A percentile compares a stretch with the other conserved stretches of the same genome.
Evolutionary conservation across 2,113 vertebrate genomes (phyloP).

Genomic region (Gymnocephalus cernua): DNA sequence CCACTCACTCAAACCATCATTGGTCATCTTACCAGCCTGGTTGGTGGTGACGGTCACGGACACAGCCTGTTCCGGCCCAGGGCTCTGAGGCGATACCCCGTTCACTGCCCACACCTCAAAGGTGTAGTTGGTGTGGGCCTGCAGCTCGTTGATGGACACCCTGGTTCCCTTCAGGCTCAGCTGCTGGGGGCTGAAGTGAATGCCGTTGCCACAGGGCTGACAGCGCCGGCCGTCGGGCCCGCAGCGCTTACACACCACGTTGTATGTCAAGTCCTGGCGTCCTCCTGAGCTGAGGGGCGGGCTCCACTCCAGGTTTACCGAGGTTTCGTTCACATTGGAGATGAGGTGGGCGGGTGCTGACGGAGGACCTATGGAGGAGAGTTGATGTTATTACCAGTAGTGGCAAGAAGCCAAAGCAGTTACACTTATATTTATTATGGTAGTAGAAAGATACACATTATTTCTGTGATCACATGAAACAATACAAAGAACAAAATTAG

Average conservation of each 20-base stretch:
- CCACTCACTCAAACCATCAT: background rate
- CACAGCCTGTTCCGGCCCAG: slow-evolving; percentile 92
- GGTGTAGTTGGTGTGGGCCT: slow-evolving; percentile 98
- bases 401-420: background rate
- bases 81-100: slow-evolving; percentile 94
- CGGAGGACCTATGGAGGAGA: slow-evolving; percentile 87
- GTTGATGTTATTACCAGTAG: background rate
- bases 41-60: slow-evolving; percentile 98
- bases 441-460: background rate
- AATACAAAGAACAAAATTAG: background rate
- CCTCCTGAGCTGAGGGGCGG: slow-evolving; percentile 91
- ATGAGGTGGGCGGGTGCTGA: slow-evolving; percentile 95
- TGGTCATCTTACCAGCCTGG: slow-evolving; percentile 91
- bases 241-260: slow-evolving; percentile 94
- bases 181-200: slow-evolving; percentile 96
- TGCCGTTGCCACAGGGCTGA: slow-evolving; percentile 91
- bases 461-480: background rate
- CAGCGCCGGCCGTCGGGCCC: slow-evolving; percentile 88
- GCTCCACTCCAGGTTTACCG: slow-evolving; percentile 97
- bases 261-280: slow-evolving; percentile 94
- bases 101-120: slow-evolving; percentile 98
- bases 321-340: slow-evolving; percentile 98
- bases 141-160: slow-evolving; percentile 96
- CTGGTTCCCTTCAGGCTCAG: slow-evolving; percentile 90
- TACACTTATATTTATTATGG: background rate